phyloP scores from a whole-genome alignment of 2,888 invertebrate genomes.

The Lypha dubia region DNA sequence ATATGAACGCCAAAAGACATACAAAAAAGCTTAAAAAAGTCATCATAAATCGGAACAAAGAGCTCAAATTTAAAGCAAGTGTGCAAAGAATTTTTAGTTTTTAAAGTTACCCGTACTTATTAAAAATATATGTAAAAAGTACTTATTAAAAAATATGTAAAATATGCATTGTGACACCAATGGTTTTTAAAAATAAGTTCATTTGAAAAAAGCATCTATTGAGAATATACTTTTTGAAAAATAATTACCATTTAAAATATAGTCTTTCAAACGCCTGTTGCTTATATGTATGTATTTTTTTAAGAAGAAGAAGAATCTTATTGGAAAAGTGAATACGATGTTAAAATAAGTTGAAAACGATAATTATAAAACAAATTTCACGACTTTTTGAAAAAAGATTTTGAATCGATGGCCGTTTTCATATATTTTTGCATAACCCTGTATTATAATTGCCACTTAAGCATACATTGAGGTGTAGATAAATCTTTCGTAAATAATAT shows the following conservation, averaged over 20 bases:
- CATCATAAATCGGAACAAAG: slow-evolving; percentile 4
- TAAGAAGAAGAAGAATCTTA: too few relatives aligned
- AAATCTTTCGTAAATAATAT: slow-evolving; percentile 50
- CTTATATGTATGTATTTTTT: too few relatives aligned
- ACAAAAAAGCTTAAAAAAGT: not conserved
- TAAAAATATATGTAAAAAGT: too few relatives aligned
- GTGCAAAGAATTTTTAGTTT: slow-evolving; percentile 29
- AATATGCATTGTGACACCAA: too few relatives aligned
- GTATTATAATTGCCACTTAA: slow-evolving; percentile 26
- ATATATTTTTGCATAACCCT: not conserved
- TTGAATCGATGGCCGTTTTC: not conserved
- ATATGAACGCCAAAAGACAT: not conserved
- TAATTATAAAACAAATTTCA: not conserved
- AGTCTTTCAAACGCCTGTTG: too few relatives aligned
- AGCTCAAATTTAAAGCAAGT: slow-evolving; percentile 2
- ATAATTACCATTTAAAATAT: too few relatives aligned
- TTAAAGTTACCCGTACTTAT: not conserved
- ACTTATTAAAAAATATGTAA: too few relatives aligned
- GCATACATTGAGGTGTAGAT: slow-evolving; percentile 17
- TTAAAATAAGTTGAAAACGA: too few relatives aligned
- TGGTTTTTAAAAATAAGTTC: too few relatives aligned
- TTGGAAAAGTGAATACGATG: too few relatives aligned
- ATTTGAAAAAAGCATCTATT: too few relatives aligned
- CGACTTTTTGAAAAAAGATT: not conserved
- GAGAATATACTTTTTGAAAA: too few relatives aligned